Conservation (phyloP, 2,888 invertebrate species). For the Brenthis hecate region DNA sequence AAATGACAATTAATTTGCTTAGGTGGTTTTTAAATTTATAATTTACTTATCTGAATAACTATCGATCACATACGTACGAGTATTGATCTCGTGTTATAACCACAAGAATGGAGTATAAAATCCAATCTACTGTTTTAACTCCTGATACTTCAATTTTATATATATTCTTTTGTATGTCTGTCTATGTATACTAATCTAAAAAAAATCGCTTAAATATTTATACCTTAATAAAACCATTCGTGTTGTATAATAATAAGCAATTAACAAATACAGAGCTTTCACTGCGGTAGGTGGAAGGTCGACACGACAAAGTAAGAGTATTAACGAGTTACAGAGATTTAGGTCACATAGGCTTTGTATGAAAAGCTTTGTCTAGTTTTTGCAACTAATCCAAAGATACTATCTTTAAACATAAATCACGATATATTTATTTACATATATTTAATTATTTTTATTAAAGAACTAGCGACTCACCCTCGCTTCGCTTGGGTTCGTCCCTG, state of each 20-base stretch:
- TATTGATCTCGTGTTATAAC: too few species aligned
- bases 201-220: slow-evolving; percentile 8
- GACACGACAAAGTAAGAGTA: slow-evolving; percentile 65
- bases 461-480: too few species aligned
- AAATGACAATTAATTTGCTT: too few species aligned
- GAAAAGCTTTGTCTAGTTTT: slow-evolving; percentile 66
- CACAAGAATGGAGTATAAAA: too few species aligned
- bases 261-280: slow-evolving; percentile 47
- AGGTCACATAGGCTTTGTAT: slow-evolving; percentile 69
- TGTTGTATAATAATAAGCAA: slow-evolving; percentile 47
- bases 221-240: slow-evolving; percentile 22
- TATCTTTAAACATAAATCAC: slow-evolving; percentile 47
- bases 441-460: neutral
- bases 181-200: neutral
- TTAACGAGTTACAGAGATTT: slow-evolving; percentile 59
- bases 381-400: slow-evolving; percentile 46
- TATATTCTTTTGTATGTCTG: neutral
- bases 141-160: too few species aligned
- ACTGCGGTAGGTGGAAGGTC: slow-evolving; percentile 47
- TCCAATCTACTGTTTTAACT: too few species aligned
- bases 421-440: neutral
- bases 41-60: too few species aligned
- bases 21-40: too few species aligned
- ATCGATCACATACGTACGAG: too few species aligned
- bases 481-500: too few species aligned